A percentile compares a stretch with the other conserved stretches of the same genome.
phyloP scores from a whole-genome alignment of 2,113 vertebrate genomes.

The Labeo rohita region DNA sequence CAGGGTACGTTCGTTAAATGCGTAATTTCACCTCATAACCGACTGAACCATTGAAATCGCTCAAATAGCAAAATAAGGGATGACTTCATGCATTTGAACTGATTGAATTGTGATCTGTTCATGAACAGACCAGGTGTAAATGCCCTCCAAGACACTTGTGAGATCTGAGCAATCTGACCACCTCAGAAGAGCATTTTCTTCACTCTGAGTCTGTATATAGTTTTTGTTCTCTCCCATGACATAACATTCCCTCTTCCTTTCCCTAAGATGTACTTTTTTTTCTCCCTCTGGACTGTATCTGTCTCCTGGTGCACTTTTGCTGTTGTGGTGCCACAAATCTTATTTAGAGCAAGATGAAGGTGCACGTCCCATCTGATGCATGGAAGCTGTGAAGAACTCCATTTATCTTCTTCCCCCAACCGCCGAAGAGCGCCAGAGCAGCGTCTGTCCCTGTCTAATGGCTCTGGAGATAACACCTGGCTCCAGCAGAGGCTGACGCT shows the following conservation, averaged over 20 bases:
- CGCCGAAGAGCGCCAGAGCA: slow-evolving; percentile 54
- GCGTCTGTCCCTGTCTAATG: slow-evolving; percentile 64
- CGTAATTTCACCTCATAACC: not conserved
- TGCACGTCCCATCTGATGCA: slow-evolving; percentile 56
- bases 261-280: not conserved
- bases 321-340: slow-evolving; percentile 37
- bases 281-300: not conserved
- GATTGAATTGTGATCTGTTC: not conserved
- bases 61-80: not conserved
- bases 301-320: slow-evolving; percentile 21
- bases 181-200: not conserved
- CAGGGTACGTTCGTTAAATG: too few relatives aligned
- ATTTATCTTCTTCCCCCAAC: slow-evolving; percentile 63
- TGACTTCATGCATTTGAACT: not conserved
- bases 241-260: not conserved
- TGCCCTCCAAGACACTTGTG: not conserved
- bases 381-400: slow-evolving; percentile 54
- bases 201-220: not conserved
- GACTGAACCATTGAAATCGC: not conserved
- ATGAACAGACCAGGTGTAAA: not conserved
- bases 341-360: slow-evolving; percentile 57
- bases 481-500: slow-evolving; percentile 50
- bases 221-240: not conserved
- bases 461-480: slow-evolving; percentile 60
- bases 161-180: not conserved